Evolutionary conservation across 2,797 vertebrate genomes (phyloP).

Genomic region (Thripadectes ignobilis): DNA sequence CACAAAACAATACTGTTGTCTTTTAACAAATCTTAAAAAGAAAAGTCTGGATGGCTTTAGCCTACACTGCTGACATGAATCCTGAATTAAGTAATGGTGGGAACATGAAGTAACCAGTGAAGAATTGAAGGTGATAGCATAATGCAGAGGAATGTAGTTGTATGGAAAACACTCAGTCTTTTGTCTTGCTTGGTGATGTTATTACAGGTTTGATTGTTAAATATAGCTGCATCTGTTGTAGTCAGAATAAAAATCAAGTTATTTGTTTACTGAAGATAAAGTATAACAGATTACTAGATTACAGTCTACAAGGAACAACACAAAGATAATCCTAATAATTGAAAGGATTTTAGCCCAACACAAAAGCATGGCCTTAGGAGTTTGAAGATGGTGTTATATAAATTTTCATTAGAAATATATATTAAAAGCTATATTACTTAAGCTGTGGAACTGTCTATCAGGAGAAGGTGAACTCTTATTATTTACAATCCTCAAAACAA

Average conservation of each 20-base stretch:
- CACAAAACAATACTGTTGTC: background rate
- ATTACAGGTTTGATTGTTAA: background rate
- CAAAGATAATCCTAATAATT: background rate
- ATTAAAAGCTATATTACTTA: background rate
- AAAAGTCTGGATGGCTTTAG: background rate
- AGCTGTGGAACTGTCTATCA: background rate
- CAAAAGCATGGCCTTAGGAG: background rate
- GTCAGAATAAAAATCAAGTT: constrained; percentile 18
- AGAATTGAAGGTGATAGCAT: background rate
- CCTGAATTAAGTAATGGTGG: background rate
- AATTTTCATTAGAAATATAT: background rate
- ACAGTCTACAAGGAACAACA: background rate
- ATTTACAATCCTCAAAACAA: background rate
- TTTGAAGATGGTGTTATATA: background rate
- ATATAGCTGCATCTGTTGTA: background rate
- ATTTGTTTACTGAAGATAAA: background rate
- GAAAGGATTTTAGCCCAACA: background rate
- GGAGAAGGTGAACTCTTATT: background rate
- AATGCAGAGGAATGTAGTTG: background rate
- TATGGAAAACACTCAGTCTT: background rate
- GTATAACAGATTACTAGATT: background rate
- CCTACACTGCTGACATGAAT: background rate
- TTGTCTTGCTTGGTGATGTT: background rate
- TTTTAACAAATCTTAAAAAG: background rate
- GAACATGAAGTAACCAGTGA: background rate